Evolutionary conservation across 2,797 vertebrate genomes (phyloP), one percentile per base, ranked within the genome.

Genomic region (Thamnophis elegans): DNA sequence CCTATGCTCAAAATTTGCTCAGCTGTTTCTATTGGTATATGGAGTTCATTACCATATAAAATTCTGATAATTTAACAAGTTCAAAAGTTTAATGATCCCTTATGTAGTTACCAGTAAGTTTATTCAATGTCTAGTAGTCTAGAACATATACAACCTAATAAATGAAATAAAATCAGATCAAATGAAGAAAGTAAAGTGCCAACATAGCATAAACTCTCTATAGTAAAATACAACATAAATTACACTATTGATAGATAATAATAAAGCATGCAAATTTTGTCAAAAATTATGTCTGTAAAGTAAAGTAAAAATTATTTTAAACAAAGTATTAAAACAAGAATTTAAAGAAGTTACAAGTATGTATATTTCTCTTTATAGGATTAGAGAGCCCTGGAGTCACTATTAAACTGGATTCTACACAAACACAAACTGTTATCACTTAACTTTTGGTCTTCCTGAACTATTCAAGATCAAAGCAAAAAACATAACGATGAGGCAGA

Each of bases 361-460:
- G 20, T 25, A 47, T 47, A 82, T 47, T 47, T 82, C 20, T 47
- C 73, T 82, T 0, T 6, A 20, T 11, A 88, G 62, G 85, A 60
- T 28, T 42, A 16, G 22, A 47, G 20, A 18, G 10, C 89, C 8
- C 6, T 18, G 12, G 2, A 51, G 1, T 54, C 90, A 85, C 22
- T n/a, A 32, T 89, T 87, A 88, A 94, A 82, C 3, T 88, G 92
- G 55, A 62, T 32, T 55, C 54, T 93, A 91, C 89, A 88, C 78
- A 91, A 11, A 82, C 42, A 42, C 65, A 92, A 91, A 82, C n/a
- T 68, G 87, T 42, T 32, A 62, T 87, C 22, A 26, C 73, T 90
- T 28, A 73, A 85, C 42, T 22, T 36, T 73, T 89, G 25, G 60
- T 18, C 5, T 32, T 85, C 59, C 87, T 28, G 87, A 53, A 92